Evolutionary conservation across 2,113 vertebrate species (phyloP).

Genomic region (Crotalus viridis): DNA sequence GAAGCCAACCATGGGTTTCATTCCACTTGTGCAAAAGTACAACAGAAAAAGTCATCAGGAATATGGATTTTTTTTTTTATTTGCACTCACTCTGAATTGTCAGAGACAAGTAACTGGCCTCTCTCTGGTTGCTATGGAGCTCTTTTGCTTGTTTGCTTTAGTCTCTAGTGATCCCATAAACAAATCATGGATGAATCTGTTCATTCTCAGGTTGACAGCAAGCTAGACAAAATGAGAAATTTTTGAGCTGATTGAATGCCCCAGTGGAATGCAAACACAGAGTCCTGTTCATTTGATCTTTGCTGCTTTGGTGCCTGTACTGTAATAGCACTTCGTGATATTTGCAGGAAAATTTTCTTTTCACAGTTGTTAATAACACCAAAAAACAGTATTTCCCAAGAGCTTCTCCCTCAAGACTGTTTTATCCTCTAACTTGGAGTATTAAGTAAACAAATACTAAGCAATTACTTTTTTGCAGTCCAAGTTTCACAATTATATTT

Average conservation of each 20-base stretch:
- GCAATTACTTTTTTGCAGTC: not conserved
- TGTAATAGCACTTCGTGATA: not conserved
- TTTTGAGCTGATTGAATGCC: not conserved
- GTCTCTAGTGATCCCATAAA: not conserved
- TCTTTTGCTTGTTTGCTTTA: not conserved
- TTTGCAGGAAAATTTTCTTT: slow-evolving; percentile 35
- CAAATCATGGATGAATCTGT: not conserved
- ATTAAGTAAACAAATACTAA: slow-evolving; percentile 21
- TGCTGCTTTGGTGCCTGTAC: not conserved
- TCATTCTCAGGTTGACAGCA: not conserved
- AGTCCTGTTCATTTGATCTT: not conserved
- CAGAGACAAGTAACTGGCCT: not conserved
- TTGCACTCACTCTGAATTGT: not conserved
- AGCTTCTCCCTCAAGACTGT: slow-evolving; percentile 5
- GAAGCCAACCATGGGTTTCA: not conserved
- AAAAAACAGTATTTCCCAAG: slow-evolving; percentile 36
- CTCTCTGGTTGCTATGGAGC: not conserved
- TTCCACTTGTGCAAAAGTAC: not conserved
- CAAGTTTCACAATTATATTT: not conserved
- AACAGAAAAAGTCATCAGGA: not conserved
- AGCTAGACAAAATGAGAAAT: not conserved
- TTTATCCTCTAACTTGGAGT: slow-evolving; percentile 3
- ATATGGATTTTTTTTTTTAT: not conserved
- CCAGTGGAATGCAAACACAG: not conserved
- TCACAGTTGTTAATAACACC: slow-evolving; percentile 24